Conservation (phyloP, 2,888 invertebrate species). For the Erebia epiphron region DNA sequence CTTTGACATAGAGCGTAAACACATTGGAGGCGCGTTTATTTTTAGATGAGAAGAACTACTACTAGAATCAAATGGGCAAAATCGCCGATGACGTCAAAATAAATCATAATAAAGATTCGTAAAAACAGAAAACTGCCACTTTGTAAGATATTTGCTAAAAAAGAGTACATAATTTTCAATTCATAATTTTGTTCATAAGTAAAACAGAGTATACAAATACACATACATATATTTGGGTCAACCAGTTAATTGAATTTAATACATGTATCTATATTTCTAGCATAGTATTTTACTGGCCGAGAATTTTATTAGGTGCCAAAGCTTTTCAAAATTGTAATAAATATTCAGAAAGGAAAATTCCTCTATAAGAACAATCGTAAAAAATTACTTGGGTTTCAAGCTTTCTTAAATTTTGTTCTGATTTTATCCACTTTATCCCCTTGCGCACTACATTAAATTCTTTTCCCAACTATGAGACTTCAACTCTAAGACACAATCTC, state of each 20-base stretch:
- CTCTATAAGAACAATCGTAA: not conserved
- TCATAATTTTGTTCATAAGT: conserved; percentile 10
- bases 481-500: not conserved
- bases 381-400: not conserved
- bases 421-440: too few relatives aligned
- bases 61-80: not conserved
- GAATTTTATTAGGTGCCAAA: not conserved
- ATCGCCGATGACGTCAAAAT: not conserved
- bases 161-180: conserved; percentile 9
- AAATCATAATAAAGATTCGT: not conserved
- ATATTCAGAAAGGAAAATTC: not conserved
- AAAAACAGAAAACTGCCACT: not conserved
- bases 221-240: not conserved
- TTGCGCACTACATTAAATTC: too few relatives aligned
- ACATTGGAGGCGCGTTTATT: too few relatives aligned
- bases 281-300: not conserved
- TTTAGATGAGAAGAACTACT: too few relatives aligned
- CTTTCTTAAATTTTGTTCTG: not conserved
- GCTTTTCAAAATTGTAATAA: too few relatives aligned
- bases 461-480: not conserved
- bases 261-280: not conserved
- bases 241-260: conserved; percentile 9
- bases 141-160: not conserved
- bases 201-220: conserved; percentile 6
- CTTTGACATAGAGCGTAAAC: too few relatives aligned